These are phyloP conservation scores for Spilogale gracilis DNA, from an alignment of 2,113 vertebrate genomes.

Conservation along the genomic window DNA sequence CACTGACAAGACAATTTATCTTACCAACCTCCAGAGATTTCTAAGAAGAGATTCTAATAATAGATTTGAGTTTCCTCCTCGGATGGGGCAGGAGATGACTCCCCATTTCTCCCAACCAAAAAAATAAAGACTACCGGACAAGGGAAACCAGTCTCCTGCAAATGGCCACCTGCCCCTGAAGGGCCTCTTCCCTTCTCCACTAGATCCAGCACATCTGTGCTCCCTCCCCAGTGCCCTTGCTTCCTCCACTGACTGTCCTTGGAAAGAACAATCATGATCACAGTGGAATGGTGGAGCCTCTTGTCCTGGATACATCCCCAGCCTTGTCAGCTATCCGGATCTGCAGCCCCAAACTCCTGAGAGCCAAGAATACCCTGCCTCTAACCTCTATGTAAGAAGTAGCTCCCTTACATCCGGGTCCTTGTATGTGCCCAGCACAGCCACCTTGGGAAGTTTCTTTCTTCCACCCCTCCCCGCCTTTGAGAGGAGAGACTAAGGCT, in stretches of 20 bases:
- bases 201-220: conserved; percentile 75
- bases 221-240: conserved; percentile 65
- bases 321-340: conserved; percentile 75
- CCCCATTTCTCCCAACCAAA: not conserved
- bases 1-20: conserved; percentile 1
- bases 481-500: conserved; percentile 3
- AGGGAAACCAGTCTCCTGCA: conserved; percentile 67
- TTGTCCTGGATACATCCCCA: conserved; percentile 68
- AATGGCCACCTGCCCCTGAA: conserved; percentile 72
- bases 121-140: conserved; percentile 23
- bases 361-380: conserved; percentile 52
- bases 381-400: conserved; percentile 38
- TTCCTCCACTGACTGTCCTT: conserved; percentile 74
- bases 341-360: conserved; percentile 51
- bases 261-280: conserved; percentile 75
- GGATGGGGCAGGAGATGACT: conserved; percentile 67
- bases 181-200: conserved; percentile 56
- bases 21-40: conserved; percentile 14
- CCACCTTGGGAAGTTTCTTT: not conserved
- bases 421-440: not conserved
- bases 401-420: not conserved
- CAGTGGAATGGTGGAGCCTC: conserved; percentile 72
- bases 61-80: conserved; percentile 57
- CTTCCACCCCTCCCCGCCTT: not conserved
- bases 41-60: not conserved